A percentile compares a stretch with the other conserved stretches of the same genome.
Evolutionary conservation across 2,113 vertebrate species (phyloP).

Genomic region (Zapornia atra): DNA sequence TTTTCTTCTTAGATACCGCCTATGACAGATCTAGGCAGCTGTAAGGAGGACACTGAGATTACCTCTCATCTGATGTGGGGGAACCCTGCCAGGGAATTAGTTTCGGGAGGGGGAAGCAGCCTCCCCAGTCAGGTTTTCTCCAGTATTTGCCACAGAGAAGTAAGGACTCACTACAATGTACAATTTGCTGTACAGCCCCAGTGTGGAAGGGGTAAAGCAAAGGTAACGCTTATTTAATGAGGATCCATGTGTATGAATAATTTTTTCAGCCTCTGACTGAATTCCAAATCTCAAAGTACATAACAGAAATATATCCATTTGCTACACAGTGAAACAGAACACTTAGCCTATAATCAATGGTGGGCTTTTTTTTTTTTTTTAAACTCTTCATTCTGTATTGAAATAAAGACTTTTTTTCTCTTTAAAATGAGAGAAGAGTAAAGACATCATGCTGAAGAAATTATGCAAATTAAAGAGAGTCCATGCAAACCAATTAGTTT

Average conservation of each 20-base stretch:
- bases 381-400: background rate
- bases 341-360: background rate
- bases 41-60: background rate
- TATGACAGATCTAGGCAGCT: background rate
- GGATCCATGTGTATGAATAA: conserved; percentile 7
- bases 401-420: background rate
- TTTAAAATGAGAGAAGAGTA: background rate
- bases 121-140: background rate
- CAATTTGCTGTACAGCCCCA: background rate
- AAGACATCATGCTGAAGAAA: conserved; percentile 6
- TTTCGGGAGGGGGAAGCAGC: background rate
- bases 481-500: conserved; percentile 37
- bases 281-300: background rate
- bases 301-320: conserved; percentile 15
- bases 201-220: background rate
- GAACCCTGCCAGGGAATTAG: background rate
- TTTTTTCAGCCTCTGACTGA: conserved; percentile 7
- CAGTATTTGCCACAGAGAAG: background rate
- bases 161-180: background rate
- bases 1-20: background rate
- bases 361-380: background rate
- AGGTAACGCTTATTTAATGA: background rate
- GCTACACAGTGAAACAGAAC: background rate
- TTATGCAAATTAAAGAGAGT: conserved; percentile 22
- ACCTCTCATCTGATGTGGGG: background rate